These are phyloP conservation scores for Bombylius major DNA, from an alignment of 2,888 invertebrate species.

Conservation along the genomic window DNA sequence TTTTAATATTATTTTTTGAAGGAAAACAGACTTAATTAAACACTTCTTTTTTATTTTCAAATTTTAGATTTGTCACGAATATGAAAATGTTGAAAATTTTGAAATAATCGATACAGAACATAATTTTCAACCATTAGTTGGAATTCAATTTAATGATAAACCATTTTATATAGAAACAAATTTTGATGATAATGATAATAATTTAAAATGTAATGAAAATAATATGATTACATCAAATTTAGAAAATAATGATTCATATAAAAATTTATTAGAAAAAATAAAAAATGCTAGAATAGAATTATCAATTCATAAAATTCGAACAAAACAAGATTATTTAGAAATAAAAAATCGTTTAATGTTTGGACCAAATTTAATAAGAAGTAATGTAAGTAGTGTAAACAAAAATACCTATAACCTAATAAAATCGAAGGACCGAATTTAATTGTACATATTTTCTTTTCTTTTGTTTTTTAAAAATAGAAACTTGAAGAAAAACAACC, in stretches of 20 bases:
- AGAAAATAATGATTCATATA: neutral
- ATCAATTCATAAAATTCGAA: neutral
- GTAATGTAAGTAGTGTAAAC: slow-evolving; percentile 4
- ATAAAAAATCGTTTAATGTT: slow-evolving; percentile 7
- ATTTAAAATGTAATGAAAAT: neutral
- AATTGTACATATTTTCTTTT: neutral
- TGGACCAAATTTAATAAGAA: slow-evolving; percentile 9
- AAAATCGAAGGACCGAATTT: too few species aligned
- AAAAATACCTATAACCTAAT: too few species aligned
- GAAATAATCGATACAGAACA: slow-evolving; percentile 9
- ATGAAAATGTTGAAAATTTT: slow-evolving; percentile 5
- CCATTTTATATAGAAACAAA: neutral
- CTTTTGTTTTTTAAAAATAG: slow-evolving; percentile 1
- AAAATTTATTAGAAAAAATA: neutral
- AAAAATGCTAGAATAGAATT: slow-evolving; percentile 1
- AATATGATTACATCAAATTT: neutral
- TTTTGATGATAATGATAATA: neutral
- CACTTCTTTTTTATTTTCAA: too few species aligned
- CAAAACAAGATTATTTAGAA: slow-evolving; percentile 3
- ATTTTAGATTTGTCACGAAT: slow-evolving; percentile 6
- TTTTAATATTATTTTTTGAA: neutral
- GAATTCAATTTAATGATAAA: neutral
- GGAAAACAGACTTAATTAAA: too few species aligned
- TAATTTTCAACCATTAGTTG: slow-evolving; percentile 2
- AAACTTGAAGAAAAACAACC: slow-evolving; percentile 12